Conservation (phyloP, 2,113 vertebrate genomes). For the Corvus moneduloides region DNA sequence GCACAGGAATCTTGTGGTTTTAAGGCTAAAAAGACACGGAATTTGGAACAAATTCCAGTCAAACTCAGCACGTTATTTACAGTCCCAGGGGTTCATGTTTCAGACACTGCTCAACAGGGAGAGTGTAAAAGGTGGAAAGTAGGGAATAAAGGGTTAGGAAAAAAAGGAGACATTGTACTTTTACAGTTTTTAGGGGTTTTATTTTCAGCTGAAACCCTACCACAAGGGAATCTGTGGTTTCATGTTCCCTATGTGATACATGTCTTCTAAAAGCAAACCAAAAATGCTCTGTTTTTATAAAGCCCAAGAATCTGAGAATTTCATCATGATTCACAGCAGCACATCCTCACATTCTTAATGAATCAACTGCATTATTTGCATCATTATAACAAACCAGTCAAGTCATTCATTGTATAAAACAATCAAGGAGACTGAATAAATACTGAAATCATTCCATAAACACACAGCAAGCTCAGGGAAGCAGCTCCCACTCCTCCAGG, state of each 20-base stretch:
- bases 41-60: neutral
- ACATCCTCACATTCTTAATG: neutral
- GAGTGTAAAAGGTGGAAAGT: neutral
- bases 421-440: neutral
- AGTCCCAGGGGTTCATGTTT: neutral
- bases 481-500: neutral
- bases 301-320: neutral
- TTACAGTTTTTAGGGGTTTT: neutral
- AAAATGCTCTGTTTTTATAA: neutral
- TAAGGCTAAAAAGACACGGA: neutral
- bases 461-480: neutral
- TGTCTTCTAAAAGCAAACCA: neutral
- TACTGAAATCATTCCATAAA: neutral
- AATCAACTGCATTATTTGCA: neutral
- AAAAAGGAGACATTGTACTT: neutral
- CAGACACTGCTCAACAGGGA: neutral
- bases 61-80: accelerated
- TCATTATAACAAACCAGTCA: neutral
- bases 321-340: neutral
- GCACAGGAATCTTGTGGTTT: neutral
- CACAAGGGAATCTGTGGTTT: neutral
- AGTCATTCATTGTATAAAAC: neutral
- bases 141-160: neutral
- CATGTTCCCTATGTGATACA: neutral
- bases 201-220: neutral